A percentile compares a stretch with the other conserved stretches of the same genome.
These are phyloP conservation scores for Camponotus floridanus DNA, from an alignment of 1,140 invertebrate genomes.

Conservation along the genomic window DNA sequence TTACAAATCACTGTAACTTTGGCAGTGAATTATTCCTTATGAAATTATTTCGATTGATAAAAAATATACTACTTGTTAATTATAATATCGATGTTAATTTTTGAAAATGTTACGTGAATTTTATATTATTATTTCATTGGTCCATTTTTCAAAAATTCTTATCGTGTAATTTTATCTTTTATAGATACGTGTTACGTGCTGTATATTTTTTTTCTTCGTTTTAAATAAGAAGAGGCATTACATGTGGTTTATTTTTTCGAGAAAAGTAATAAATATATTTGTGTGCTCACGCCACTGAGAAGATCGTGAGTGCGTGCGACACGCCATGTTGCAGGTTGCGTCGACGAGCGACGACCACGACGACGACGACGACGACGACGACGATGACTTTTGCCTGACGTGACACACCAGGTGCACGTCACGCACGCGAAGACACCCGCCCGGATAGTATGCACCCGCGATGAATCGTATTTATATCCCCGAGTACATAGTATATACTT, in stretches of 20 bases:
- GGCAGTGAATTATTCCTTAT: background rate
- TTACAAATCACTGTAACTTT: background rate
- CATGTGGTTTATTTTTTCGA: background rate
- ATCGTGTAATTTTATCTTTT: background rate
- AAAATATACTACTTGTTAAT: background rate
- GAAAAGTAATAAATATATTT: background rate
- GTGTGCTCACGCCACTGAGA: slow-evolving; percentile 34
- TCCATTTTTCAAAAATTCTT: background rate
- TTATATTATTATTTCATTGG: background rate
- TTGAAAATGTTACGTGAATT: background rate
- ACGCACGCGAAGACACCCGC: slow-evolving; percentile 71
- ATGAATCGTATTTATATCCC: slow-evolving; percentile 79
- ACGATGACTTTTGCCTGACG: slow-evolving; percentile 66
- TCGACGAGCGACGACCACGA: background rate
- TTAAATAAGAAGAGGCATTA: background rate
- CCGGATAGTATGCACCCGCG: slow-evolving; percentile 40
- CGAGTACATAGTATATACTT: slow-evolving; percentile 39
- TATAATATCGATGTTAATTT: no score
- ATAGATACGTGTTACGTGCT: background rate
- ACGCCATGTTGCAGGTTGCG: slow-evolving; percentile 55
- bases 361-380: background rate
- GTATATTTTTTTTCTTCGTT: background rate
- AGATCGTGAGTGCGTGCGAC: slow-evolving; percentile 47
- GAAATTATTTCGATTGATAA: background rate
- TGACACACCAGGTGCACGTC: slow-evolving; percentile 77